Percentiles rank a stretch among this genome's conserved stretches.
Conservation (phyloP, 2,888 invertebrate species). For the Thelaira solivaga region DNA sequence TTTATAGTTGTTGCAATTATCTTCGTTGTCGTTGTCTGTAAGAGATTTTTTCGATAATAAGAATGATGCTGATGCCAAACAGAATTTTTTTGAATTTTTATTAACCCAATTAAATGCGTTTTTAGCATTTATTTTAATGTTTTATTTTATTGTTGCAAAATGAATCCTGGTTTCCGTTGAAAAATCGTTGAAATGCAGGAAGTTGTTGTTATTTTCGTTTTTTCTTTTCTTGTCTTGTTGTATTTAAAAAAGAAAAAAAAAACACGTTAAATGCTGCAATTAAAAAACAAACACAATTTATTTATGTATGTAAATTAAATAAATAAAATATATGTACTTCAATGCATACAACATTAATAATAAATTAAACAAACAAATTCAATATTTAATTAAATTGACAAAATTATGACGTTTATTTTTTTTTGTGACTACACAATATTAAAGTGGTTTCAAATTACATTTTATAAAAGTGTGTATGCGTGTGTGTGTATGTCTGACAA, state of each 20-base stretch:
- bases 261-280: conserved; percentile 72
- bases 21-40: conserved; percentile 41
- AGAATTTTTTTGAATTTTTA: conserved; percentile 74
- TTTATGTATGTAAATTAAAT: conserved; percentile 27
- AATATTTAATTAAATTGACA: conserved; percentile 3
- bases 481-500: neutral
- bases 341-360: conserved; percentile 52
- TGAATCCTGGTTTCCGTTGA: conserved; percentile 30
- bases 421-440: neutral
- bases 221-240: neutral
- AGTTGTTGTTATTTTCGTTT: neutral
- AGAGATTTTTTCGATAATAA: conserved; percentile 54
- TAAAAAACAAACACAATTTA: conserved; percentile 66
- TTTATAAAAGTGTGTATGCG: neutral
- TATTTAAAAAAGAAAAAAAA: no score
- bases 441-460: conserved; percentile 33
- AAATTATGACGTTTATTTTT: conserved; percentile 44
- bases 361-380: conserved; percentile 12
- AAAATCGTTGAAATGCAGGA: conserved; percentile 32
- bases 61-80: conserved; percentile 71
- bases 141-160: conserved; percentile 40
- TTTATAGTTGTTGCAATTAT: conserved; percentile 6
- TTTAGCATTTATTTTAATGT: conserved; percentile 68
- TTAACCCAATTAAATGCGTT: conserved; percentile 71
- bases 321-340: no score